These are phyloP conservation scores for Lagopus muta DNA, from an alignment of 2,113 vertebrate species.

Conservation along the genomic window DNA sequence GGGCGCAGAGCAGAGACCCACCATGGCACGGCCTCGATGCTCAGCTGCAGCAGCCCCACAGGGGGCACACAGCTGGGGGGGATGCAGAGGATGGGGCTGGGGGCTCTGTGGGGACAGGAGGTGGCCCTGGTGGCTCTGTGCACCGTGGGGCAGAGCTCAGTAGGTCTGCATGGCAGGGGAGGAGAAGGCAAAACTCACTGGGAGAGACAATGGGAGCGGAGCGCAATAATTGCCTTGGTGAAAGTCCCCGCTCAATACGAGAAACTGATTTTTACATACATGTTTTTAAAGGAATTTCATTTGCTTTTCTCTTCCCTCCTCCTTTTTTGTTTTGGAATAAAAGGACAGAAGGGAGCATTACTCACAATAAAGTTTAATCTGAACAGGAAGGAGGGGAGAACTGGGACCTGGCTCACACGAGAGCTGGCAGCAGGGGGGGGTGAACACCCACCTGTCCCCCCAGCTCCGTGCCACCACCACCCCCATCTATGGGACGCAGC, in stretches of 20 bases:
- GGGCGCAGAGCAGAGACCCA: not conserved
- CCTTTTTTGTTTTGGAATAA: not conserved
- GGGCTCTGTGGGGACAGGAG: not conserved
- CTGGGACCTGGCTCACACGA: accelerated
- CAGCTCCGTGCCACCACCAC: not conserved
- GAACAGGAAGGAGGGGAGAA: not conserved
- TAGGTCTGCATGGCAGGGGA: not conserved
- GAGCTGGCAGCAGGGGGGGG: not conserved
- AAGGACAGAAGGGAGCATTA: not conserved
- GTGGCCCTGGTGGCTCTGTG: not conserved
- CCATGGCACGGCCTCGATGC: accelerated
- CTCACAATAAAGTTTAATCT: not conserved
- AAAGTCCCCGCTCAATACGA: not conserved
- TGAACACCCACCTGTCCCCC: too few species aligned
- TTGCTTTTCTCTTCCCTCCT: not conserved
- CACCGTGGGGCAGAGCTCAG: not conserved
- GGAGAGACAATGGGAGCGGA: conserved; percentile 23
- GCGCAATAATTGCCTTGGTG: conserved; percentile 2
- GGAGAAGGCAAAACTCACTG: not conserved
- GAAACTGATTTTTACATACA: conserved; percentile 37
- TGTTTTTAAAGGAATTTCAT: not conserved
- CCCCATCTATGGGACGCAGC: too few species aligned
- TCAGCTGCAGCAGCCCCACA: too few species aligned
- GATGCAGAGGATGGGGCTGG: too few species aligned
- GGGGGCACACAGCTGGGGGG: too few species aligned